A percentile compares a stretch with the other conserved stretches of the same genome.
These are phyloP conservation scores for Narcine bancroftii DNA, from an alignment of 2,113 vertebrate genomes.

Conservation along the genomic window DNA sequence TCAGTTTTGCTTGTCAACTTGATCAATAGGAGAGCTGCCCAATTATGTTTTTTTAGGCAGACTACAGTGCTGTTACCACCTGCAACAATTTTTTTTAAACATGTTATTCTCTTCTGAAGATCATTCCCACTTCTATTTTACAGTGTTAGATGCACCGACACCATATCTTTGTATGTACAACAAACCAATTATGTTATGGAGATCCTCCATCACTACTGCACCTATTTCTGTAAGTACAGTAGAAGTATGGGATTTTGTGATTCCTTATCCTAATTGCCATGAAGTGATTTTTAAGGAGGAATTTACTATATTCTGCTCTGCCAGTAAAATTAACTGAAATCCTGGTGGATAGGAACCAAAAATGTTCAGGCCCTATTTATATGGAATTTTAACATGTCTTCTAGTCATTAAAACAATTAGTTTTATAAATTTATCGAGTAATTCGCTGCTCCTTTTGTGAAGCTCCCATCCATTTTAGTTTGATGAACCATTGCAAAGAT, in stretches of 20 bases:
- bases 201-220: neutral
- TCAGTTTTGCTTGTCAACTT: too few species aligned
- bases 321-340: neutral
- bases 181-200: constrained; percentile 28
- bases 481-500: too few species aligned
- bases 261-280: neutral
- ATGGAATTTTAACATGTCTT: neutral
- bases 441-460: neutral
- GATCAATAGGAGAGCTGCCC: too few species aligned
- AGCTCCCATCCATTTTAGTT: too few species aligned
- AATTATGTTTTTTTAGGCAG: too few species aligned
- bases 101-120: neutral
- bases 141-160: neutral
- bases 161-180: neutral
- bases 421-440: neutral
- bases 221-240: constrained; percentile 26
- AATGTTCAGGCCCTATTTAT: neutral
- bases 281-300: neutral
- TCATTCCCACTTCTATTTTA: neutral
- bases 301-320: neutral
- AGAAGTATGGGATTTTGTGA: neutral
- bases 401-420: neutral
- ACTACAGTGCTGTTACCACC: too few species aligned
- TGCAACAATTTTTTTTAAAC: neutral
- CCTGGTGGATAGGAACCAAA: neutral